Evolutionary conservation across 92 coral and sea anemone genomes (phyloP), one percentile per base, ranked within the genome.

Genomic region (Nematostella vectensis): DNA sequence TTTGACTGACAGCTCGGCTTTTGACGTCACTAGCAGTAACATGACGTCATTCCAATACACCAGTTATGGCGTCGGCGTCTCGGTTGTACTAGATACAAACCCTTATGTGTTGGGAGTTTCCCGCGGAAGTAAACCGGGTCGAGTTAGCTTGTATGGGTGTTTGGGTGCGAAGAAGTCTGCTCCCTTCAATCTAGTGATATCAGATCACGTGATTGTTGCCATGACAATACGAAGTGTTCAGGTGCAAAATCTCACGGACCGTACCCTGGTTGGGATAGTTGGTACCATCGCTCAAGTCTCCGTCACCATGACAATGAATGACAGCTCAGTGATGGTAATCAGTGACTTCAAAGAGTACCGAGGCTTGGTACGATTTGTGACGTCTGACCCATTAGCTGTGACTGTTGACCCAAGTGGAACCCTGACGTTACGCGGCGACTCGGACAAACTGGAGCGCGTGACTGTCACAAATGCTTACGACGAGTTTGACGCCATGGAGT

Each of bases 221-320:
- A 38, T 43, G 48, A 59, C 58, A 18, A 56, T 82, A 16, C 26
- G 43, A 17, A 48, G 67, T 18, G 73, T 62, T 40, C 52, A 48
- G 42, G 17, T 82, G 22, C 70, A 11, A 27, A 70, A 71, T 1
- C 72, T 82, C 40, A 60, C 31, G 24, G 57, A 76, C 50, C 25
- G 60, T 17, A 82, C 89, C 22, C 59, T 82, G 28, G 13, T 62
- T 4, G 89, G 89, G 17, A 61, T 59, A 13, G 69, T 60, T n/a
- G 48, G 37, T 0, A 64, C 77, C 1, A 8, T 27, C 22, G 76
- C 75, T 28, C 79, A 68, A 25, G 28, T 71, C 24, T 61, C 47
- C 11, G 89, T 76, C 15, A 66, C 70, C 47, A 60, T 67, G 33
- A 43, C 23, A 11, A 71, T 82, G 75, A 77, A 72, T 48, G 83